A percentile compares a stretch with the other conserved stretches of the same genome.
phyloP scores from a whole-genome alignment of 1,140 invertebrate species.

The Anagrus nilaparvatae region DNA sequence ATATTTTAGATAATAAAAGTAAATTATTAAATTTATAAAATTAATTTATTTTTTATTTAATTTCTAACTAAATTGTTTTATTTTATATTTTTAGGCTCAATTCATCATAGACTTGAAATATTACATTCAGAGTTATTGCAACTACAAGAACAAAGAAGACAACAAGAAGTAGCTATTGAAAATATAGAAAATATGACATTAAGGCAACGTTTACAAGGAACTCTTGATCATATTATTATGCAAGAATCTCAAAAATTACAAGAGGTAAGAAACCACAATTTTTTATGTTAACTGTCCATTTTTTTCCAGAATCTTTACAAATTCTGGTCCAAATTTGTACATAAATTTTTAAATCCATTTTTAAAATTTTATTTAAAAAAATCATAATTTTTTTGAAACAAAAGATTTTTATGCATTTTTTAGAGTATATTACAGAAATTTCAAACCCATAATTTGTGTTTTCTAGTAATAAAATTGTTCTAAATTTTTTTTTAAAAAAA shows the following conservation, averaged over 20 bases:
- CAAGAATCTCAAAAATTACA: conserved; percentile 73
- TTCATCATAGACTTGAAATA: conserved; percentile 37
- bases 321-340: too few species aligned
- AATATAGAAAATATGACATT: conserved; percentile 79
- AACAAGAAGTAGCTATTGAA: conserved; percentile 73
- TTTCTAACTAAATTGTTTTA: too few species aligned
- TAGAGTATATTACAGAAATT: too few species aligned
- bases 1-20: conserved; percentile 29
- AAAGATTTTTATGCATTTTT: too few species aligned
- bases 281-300: too few species aligned
- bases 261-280: conserved; percentile 54
- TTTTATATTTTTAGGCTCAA: conserved; percentile 25
- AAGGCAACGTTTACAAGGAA: conserved; percentile 70
- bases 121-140: conserved; percentile 60
- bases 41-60: not conserved
- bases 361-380: too few species aligned
- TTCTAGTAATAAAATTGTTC: too few species aligned
- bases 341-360: too few species aligned
- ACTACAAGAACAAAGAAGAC: conserved; percentile 56
- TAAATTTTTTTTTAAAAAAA: too few species aligned
- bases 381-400: too few species aligned
- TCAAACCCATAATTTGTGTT: too few species aligned
- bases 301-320: too few species aligned
- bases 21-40: conserved; percentile 7
- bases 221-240: conserved; percentile 62